A percentile compares a stretch with the other conserved stretches of the same genome.
These are phyloP conservation scores for Radopholus similis DNA, from an alignment of 1,140 invertebrate genomes.

Conservation along the genomic window DNA sequence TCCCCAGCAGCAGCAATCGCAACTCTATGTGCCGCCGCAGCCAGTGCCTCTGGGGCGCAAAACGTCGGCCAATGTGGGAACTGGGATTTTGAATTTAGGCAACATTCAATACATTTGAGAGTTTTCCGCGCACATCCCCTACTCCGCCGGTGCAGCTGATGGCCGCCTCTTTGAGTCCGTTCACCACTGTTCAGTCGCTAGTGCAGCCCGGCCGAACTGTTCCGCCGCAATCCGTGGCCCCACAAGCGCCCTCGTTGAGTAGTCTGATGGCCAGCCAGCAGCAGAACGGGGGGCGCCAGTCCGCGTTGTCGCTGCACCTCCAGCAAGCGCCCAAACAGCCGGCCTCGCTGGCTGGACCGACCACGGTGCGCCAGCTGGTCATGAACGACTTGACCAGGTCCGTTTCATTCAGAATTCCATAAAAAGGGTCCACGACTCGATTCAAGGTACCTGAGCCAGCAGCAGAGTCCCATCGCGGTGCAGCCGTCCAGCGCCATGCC, in stretches of 20 bases:
- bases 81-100: too few species aligned
- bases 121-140: too few species aligned
- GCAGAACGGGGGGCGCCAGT: background rate
- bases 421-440: background rate
- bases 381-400: conserved; percentile 18
- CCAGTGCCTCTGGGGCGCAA: background rate
- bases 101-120: too few species aligned
- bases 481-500: background rate
- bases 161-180: background rate
- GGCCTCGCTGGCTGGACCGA: too few species aligned
- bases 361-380: background rate
- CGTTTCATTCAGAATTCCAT: background rate
- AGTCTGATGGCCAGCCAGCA: background rate
- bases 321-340: background rate
- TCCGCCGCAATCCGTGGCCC: background rate
- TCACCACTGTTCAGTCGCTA: background rate
- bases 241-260: background rate
- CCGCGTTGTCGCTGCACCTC: background rate
- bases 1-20: background rate
- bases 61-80: background rate
- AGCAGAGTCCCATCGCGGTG: conserved; percentile 1
- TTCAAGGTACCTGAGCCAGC: conserved; percentile 8
- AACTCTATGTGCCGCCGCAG: background rate
- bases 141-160: too few species aligned
- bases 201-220: background rate